Base-by-base conservation (phyloP, 2,888 invertebrate species). In the Pristionchus arcanus region DNA sequence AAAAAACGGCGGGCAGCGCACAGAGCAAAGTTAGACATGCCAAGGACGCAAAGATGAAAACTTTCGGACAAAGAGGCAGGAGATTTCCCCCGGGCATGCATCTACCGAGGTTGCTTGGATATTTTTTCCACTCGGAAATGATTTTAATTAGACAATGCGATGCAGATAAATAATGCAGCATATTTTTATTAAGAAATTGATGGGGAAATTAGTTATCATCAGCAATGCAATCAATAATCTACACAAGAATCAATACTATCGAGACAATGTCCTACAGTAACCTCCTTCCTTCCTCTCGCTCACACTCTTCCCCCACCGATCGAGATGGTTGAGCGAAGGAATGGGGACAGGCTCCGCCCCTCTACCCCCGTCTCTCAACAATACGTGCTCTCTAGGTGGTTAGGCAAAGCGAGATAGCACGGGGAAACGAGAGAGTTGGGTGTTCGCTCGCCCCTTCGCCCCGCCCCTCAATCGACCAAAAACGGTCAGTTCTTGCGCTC, bases 401-500 rank as follows among this genome's bases (percentile, higher is more conserved):
- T 11, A 63, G 63, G n/a, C n/a, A 63, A 0, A 3, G 25, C 63
- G 63, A n/a, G 63, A 63, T n/a, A 63, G 63, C 9, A 9, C 11
- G 63, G 21, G n/a, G 63, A 63, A n/a, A 2, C 5, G 63, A n/a
- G 63, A 63, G 63, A 63, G 63, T 63, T 3, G 11, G 55, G 55
- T 9, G 55, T 19, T 31, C 74, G 77, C 77, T 28, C 81, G 4
- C 53, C 49, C 1, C 11, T 49, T 81, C 3, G 34, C 53, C 81
- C 81, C 81, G 81, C 81, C 81, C 81, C 25, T 28, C 81, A n/a
- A 81, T 49, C 81, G 49, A 81, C 81, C 81, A 81, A 81, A 81
- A 81, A 81, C 81, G 81, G 81, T 49, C 49, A 81, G 81, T 81
- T 81, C 81, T 81, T 81, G 49, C 81, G 81, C 49, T 0, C 49